Conservation (phyloP, 2,888 invertebrate species). For the Caenorhabditis plicata region DNA sequence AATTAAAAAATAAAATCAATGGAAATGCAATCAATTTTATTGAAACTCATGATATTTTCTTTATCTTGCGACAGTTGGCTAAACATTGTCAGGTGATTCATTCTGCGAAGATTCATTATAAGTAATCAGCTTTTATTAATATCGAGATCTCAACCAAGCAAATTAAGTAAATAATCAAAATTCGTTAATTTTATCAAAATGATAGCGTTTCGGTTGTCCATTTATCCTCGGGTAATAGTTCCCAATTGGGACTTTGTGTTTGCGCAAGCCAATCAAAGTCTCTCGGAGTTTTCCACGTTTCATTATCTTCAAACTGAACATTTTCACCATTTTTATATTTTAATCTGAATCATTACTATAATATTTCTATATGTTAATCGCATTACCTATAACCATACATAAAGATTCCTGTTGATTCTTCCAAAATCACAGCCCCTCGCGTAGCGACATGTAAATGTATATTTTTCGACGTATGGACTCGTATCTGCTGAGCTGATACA, state of each 20-base stretch:
- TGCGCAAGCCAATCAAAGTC: conserved; percentile 51
- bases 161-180: too few relatives aligned
- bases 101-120: too few relatives aligned
- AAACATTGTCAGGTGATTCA: too few relatives aligned
- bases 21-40: background rate
- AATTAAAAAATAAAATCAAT: too few relatives aligned
- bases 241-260: conserved; percentile 47
- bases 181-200: conserved; percentile 12
- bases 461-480: conserved; percentile 41
- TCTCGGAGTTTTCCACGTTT: conserved; percentile 30
- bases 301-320: conserved; percentile 12
- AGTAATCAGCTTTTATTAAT: too few relatives aligned
- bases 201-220: conserved; percentile 19
- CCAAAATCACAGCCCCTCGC: conserved; percentile 42
- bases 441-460: conserved; percentile 34
- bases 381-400: conserved; percentile 35
- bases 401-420: conserved; percentile 25
- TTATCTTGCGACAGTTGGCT: too few relatives aligned
- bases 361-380: background rate
- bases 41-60: background rate
- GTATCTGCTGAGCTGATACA: conserved; percentile 45
- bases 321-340: conserved; percentile 7
- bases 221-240: conserved; percentile 13
- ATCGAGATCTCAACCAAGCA: too few relatives aligned
- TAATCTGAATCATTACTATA: conserved; percentile 12